Conservation (phyloP, 2,888 invertebrate species). For the Rhagium mordax region DNA sequence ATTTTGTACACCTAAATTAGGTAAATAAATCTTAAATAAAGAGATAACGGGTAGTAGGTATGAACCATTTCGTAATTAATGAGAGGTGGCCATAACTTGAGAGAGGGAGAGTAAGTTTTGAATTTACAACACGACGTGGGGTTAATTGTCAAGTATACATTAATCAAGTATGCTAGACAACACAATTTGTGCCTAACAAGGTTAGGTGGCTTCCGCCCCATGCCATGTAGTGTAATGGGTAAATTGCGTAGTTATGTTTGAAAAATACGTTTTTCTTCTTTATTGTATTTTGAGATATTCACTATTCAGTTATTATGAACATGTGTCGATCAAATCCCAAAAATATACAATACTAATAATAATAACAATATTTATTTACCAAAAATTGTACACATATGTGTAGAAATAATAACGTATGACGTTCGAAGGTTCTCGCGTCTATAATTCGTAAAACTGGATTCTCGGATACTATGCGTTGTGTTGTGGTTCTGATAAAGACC, state of each 20-base stretch:
- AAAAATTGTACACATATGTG: too few relatives aligned
- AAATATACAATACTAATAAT: too few relatives aligned
- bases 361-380: too few relatives aligned
- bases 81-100: constrained; percentile 16
- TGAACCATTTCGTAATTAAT: constrained; percentile 26
- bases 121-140: constrained; percentile 53
- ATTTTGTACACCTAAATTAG: constrained; percentile 2
- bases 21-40: constrained; percentile 19
- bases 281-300: not conserved
- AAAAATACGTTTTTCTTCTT: not conserved
- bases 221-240: constrained; percentile 41
- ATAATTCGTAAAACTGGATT: too few relatives aligned
- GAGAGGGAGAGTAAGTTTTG: constrained; percentile 34
- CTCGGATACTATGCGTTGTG: too few relatives aligned
- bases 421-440: too few relatives aligned
- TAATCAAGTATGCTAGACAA: constrained; percentile 58
- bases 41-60: constrained; percentile 10
- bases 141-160: constrained; percentile 60
- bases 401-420: too few relatives aligned
- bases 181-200: constrained; percentile 58
- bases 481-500: too few relatives aligned
- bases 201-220: constrained; percentile 54
- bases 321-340: too few relatives aligned
- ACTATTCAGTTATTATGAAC: not conserved
- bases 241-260: constrained; percentile 31